phyloP scores from a whole-genome alignment of 2,797 vertebrate genomes.

The Petrocephalus sullivani region DNA sequence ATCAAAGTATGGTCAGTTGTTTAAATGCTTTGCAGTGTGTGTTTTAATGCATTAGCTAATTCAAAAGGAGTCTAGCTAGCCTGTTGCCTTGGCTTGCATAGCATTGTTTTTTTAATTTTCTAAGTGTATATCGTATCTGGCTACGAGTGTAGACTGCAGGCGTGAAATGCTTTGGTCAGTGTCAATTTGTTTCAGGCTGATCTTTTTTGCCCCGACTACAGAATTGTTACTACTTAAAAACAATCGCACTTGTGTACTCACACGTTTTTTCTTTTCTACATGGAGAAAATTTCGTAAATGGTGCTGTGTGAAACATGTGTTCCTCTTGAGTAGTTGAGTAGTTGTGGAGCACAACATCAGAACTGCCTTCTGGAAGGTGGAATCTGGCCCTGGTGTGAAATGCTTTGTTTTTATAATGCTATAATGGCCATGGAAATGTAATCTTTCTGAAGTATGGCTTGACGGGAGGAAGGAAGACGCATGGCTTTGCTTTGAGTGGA shows the following conservation, averaged over 20 bases:
- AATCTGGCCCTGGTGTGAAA: not conserved
- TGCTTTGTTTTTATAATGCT: not conserved
- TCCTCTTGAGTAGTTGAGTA: not conserved
- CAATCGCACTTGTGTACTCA: too few relatives aligned
- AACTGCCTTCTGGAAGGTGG: not conserved
- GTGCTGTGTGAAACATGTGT: too few relatives aligned
- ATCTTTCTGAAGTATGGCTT: not conserved
- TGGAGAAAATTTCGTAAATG: too few relatives aligned
- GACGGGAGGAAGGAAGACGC: not conserved
- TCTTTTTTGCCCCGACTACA: not conserved
- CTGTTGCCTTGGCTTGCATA: not conserved
- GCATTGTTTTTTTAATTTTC: not conserved
- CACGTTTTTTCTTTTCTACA: too few relatives aligned
- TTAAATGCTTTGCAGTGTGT: not conserved
- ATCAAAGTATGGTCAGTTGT: not conserved
- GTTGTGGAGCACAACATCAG: not conserved
- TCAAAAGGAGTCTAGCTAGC: not conserved
- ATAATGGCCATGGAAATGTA: not conserved
- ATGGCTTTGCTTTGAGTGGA: not conserved
- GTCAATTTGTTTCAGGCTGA: not conserved
- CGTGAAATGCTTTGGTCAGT: not conserved
- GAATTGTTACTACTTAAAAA: not conserved
- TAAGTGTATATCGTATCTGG: too few relatives aligned
- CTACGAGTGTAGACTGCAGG: too few relatives aligned
- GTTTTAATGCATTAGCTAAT: not conserved